Evolutionary conservation across 1,140 invertebrate species (phyloP).

Genomic region (Elymnias hypermnestra): DNA sequence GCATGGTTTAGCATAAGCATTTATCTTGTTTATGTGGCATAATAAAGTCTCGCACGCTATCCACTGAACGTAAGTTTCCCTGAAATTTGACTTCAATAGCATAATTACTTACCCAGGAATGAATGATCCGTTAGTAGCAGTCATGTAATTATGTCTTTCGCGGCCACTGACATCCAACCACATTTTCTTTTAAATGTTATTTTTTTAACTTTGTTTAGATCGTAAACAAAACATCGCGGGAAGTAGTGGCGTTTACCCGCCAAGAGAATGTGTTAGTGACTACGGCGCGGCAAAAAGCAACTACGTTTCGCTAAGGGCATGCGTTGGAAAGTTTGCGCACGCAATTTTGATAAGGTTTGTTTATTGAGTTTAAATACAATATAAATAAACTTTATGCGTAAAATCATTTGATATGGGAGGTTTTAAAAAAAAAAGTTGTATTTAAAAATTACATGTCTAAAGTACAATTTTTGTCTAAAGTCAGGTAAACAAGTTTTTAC

Average conservation of each 20-base stretch:
- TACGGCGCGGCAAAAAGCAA: constrained; percentile 19
- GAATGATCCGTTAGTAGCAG: constrained; percentile 65
- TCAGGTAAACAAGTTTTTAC: too few relatives aligned
- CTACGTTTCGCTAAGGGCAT: constrained; percentile 21
- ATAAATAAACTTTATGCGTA: too few relatives aligned
- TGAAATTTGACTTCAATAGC: constrained; percentile 1
- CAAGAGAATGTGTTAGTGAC: constrained; percentile 25
- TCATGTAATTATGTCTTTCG: constrained; percentile 65
- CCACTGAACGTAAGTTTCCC: not conserved
- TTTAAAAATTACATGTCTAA: too few relatives aligned
- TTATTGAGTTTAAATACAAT: too few relatives aligned
- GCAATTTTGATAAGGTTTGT: too few relatives aligned
- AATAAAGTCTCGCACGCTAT: constrained; percentile 14
- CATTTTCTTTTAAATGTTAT: constrained; percentile 42
- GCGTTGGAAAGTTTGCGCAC: constrained; percentile 32
- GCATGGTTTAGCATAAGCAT: constrained; percentile 5
- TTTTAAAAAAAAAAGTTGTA: too few relatives aligned
- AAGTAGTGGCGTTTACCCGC: constrained; percentile 21
- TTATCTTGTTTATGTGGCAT: constrained; percentile 14
- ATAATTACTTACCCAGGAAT: constrained; percentile 69
- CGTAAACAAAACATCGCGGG: constrained; percentile 43
- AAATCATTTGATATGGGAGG: too few relatives aligned
- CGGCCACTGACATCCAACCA: constrained; percentile 64
- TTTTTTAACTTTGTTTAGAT: constrained; percentile 9
- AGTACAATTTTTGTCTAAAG: too few relatives aligned